phyloP scores from a whole-genome alignment of 2,888 invertebrate species.

The Oscheius sp. region DNA sequence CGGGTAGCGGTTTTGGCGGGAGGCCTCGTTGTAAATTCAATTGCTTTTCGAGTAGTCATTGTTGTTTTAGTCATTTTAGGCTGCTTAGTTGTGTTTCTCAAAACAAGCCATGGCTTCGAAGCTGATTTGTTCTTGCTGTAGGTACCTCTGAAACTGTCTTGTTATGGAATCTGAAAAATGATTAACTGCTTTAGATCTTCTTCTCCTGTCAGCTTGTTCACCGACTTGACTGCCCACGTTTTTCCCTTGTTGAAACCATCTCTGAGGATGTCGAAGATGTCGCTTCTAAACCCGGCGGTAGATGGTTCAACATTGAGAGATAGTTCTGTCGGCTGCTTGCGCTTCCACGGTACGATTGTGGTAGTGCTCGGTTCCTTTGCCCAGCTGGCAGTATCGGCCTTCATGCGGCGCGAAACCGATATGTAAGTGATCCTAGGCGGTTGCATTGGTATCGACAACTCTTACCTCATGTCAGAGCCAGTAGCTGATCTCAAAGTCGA shows the following conservation, averaged over 20 bases:
- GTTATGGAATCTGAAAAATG: no score
- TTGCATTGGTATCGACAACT: background rate
- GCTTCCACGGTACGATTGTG: background rate
- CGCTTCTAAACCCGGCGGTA: background rate
- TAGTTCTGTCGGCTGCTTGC: slow-evolving; percentile 6
- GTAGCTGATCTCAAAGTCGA: slow-evolving; percentile 24
- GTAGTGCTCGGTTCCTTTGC: background rate
- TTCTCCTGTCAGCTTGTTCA: background rate
- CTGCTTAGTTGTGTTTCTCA: background rate
- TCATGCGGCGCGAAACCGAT: slow-evolving; percentile 1
- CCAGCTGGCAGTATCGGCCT: background rate
- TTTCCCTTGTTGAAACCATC: slow-evolving; percentile 12
- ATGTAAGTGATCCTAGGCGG: slow-evolving; percentile 21
- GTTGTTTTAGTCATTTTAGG: background rate
- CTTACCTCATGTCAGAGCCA: slow-evolving; percentile 29
- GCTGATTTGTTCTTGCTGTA: no score
- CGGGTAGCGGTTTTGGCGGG: background rate
- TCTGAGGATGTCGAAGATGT: slow-evolving; percentile 17
- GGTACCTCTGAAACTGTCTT: no score
- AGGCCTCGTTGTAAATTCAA: background rate
- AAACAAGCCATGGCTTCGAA: no score
- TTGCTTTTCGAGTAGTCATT: background rate
- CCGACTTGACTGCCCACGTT: background rate
- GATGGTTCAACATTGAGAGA: background rate
- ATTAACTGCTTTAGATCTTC: background rate